A percentile compares a stretch with the other conserved stretches of the same genome.
Conservation (phyloP, 2,888 invertebrate species). For the Spodoptera exigua region DNA sequence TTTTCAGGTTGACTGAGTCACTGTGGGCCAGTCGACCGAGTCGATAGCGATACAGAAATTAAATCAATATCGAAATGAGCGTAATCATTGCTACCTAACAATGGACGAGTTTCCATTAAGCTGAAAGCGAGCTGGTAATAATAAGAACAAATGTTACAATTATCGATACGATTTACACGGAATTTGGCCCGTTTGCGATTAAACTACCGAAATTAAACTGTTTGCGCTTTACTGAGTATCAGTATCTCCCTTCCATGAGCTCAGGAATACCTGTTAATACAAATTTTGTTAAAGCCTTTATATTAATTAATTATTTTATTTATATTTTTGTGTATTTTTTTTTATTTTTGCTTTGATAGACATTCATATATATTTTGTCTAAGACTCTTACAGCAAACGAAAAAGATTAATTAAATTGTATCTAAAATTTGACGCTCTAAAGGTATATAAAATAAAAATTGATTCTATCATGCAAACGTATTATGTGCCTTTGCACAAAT, state of each 20-base stretch:
- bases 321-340: not conserved
- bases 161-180: conserved; percentile 75
- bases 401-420: too few species aligned
- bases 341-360: too few species aligned
- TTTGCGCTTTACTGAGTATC: conserved; percentile 78
- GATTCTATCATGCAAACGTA: not conserved
- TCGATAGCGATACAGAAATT: conserved; percentile 52
- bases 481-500: conserved; percentile 3
- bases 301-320: not conserved
- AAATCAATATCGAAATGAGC: conserved; percentile 64
- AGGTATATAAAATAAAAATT: too few species aligned
- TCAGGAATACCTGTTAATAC: conserved; percentile 39
- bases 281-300: conserved; percentile 37
- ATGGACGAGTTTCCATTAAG: conserved; percentile 59
- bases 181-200: conserved; percentile 77
- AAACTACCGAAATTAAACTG: conserved; percentile 84
- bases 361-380: too few species aligned
- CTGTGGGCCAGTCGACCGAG: conserved; percentile 45
- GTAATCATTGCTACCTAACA: conserved; percentile 56
- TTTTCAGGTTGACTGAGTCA: conserved; percentile 32
- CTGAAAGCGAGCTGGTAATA: conserved; percentile 68
- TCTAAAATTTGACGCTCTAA: too few species aligned
- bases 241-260: conserved; percentile 64
- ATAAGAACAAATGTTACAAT: conserved; percentile 82
- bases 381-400: too few species aligned